phyloP scores from a whole-genome alignment of 2,888 invertebrate species.

The Drosophila ochracea region DNA sequence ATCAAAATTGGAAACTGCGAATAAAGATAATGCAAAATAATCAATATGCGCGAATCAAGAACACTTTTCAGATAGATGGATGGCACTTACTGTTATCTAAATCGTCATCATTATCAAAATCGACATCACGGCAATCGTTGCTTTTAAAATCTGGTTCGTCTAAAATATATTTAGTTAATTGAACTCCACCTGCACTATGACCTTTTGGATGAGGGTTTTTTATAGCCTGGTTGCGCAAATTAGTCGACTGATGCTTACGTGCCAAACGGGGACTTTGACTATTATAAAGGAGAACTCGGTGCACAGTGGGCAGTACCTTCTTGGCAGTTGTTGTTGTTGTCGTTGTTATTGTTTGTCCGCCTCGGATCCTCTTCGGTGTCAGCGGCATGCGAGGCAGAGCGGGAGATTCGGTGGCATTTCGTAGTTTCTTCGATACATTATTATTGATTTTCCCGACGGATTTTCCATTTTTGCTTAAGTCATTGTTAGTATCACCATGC shows the following conservation, averaged over 20 bases:
- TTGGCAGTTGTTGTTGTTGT: conserved; percentile 51
- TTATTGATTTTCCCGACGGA: conserved; percentile 46
- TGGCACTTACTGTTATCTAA: conserved; percentile 73
- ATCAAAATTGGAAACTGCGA: conserved; percentile 72
- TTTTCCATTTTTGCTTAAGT: conserved; percentile 23
- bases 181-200: conserved; percentile 26
- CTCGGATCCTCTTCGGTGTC: conserved; percentile 64
- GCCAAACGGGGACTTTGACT: conserved; percentile 80
- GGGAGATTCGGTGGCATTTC: conserved; percentile 38
- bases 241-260: conserved; percentile 69
- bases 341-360: conserved; percentile 44
- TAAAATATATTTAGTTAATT: conserved; percentile 40
- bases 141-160: conserved; percentile 51
- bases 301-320: conserved; percentile 75
- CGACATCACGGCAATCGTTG: conserved; percentile 47
- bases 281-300: conserved; percentile 82
- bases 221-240: conserved; percentile 51
- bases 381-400: conserved; percentile 60
- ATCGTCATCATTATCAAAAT: conserved; percentile 74
- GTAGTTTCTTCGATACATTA: conserved; percentile 37
- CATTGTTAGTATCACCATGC: conserved; percentile 61
- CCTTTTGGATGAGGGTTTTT: conserved; percentile 48
- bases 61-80: too few species aligned
- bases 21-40: neutral
- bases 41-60: neutral